These are phyloP conservation scores for Cyrtonyx montezumae DNA, from an alignment of 2,113 vertebrate genomes.

Conservation along the genomic window DNA sequence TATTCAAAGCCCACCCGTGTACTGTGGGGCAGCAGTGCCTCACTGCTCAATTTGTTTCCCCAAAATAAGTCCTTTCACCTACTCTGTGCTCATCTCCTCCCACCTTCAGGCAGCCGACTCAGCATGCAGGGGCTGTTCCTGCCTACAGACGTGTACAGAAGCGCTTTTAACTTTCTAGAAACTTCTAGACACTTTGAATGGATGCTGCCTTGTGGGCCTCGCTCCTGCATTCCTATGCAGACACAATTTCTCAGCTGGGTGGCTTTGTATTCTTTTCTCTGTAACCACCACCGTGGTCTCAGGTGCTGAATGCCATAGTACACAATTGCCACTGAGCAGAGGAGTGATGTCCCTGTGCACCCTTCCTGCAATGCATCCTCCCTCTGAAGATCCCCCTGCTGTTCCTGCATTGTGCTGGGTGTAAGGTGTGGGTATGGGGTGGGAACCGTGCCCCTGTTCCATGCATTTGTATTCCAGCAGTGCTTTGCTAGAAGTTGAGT, in stretches of 20 bases:
- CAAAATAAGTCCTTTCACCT: neutral
- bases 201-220: neutral
- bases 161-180: neutral
- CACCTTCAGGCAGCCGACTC: neutral
- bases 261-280: neutral
- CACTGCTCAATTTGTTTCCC: neutral
- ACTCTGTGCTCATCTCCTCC: neutral
- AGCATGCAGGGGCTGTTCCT: neutral
- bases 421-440: neutral
- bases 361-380: neutral
- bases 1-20: accelerated
- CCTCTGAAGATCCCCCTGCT: neutral
- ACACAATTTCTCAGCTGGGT: neutral
- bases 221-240: neutral
- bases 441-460: neutral
- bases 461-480: neutral
- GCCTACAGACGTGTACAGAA: neutral
- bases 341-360: neutral
- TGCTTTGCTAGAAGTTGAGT: neutral
- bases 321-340: neutral
- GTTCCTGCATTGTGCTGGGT: accelerated
- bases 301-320: accelerated
- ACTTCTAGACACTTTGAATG: neutral
- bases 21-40: neutral
- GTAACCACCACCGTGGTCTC: neutral